These are phyloP conservation scores for Zoroaster sp. DNA, from an alignment of 53 echinoderm and acorn worm species.

Conservation along the genomic window DNA sequence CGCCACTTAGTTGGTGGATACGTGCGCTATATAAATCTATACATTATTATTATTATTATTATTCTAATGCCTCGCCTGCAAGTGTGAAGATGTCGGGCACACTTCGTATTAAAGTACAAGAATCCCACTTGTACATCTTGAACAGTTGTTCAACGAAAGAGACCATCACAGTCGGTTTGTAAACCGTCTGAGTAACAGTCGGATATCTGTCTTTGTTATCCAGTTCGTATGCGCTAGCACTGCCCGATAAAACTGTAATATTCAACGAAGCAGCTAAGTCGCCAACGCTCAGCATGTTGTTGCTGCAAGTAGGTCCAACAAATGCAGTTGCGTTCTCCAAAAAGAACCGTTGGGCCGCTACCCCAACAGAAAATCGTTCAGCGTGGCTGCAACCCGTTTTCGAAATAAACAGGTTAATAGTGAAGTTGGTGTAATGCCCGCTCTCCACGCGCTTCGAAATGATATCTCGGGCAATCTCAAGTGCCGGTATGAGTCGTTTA, in stretches of 20 bases:
- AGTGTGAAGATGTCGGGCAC: background rate
- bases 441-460: constrained; percentile 50
- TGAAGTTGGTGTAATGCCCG: constrained; percentile 65
- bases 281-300: background rate
- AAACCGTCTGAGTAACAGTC: constrained; percentile 42
- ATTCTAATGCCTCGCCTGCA: background rate
- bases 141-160: background rate
- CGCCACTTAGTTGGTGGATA: no score
- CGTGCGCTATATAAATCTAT: background rate
- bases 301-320: constrained; percentile 44
- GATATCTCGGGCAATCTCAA: constrained; percentile 71
- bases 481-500: constrained; percentile 50
- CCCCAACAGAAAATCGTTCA: background rate
- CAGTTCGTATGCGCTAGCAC: constrained; percentile 6
- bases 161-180: background rate
- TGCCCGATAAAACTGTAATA: background rate
- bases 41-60: background rate
- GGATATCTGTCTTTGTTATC: constrained; percentile 52
- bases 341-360: constrained; percentile 10
- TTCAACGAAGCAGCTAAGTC: constrained; percentile 25
- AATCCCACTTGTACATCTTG: background rate
- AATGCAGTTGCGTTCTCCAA: background rate
- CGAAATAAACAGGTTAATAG: background rate
- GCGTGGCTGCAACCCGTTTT: constrained; percentile 21
- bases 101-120: background rate